Evolutionary conservation across 2,113 vertebrate genomes (phyloP).

Genomic region (Tretioscincus oriximinensis): DNA sequence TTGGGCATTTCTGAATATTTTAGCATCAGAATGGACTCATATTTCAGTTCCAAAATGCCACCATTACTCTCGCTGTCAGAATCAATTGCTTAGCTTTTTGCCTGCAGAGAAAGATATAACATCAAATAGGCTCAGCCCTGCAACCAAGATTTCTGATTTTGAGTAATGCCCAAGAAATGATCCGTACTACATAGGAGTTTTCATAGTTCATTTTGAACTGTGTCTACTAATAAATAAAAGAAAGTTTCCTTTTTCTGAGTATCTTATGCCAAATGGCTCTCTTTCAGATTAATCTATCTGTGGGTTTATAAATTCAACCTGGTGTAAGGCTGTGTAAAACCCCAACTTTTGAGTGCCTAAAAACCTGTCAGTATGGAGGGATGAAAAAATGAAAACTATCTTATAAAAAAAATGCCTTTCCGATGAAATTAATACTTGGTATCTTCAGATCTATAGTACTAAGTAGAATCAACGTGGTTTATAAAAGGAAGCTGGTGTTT

Average conservation of each 20-base stretch:
- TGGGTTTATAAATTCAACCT: constrained; percentile 66
- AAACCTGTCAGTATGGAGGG: neutral
- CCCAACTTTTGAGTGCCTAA: constrained; percentile 31
- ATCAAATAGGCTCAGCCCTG: constrained; percentile 52
- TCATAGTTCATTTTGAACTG: constrained; percentile 58
- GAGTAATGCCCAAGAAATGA: constrained; percentile 65
- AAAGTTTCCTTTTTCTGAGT: constrained; percentile 59
- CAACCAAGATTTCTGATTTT: constrained; percentile 62
- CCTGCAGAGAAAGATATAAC: constrained; percentile 52
- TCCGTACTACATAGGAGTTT: constrained; percentile 55
- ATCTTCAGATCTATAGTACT: constrained; percentile 25
- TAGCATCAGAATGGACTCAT: constrained; percentile 50
- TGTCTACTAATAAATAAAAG: constrained; percentile 64
- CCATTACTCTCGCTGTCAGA: constrained; percentile 57
- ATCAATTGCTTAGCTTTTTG: constrained; percentile 66
- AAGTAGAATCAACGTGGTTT: no score
- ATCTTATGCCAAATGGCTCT: constrained; percentile 64
- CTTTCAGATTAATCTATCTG: constrained; percentile 65
- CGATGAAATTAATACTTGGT: constrained; percentile 25
- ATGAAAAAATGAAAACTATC: constrained; percentile 43
- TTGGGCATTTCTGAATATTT: constrained; percentile 51
- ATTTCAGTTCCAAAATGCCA: constrained; percentile 56
- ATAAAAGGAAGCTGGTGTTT: no score
- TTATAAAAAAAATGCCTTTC: constrained; percentile 44
- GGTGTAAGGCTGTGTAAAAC: constrained; percentile 49